phyloP scores from a whole-genome alignment of 2,113 vertebrate genomes.

The Tapirus terrestris region DNA sequence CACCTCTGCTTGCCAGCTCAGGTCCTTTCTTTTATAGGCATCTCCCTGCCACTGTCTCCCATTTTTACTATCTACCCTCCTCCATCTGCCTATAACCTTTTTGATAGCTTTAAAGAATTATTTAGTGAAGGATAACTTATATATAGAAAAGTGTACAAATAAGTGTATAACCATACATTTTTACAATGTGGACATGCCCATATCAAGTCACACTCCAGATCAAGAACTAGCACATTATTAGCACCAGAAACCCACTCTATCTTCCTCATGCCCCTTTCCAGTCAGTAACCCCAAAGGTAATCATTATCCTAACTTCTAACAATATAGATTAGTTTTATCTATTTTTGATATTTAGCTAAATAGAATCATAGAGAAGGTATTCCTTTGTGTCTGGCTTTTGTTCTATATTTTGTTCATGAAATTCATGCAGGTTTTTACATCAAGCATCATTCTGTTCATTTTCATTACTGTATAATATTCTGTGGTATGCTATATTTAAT shows the following conservation, averaged over 20 bases:
- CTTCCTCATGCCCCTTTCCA: not conserved
- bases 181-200: not conserved
- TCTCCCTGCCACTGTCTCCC: not conserved
- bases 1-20: not conserved
- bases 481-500: not conserved
- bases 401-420: not conserved
- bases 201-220: not conserved
- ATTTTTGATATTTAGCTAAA: not conserved
- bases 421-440: not conserved
- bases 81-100: not conserved
- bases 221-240: not conserved
- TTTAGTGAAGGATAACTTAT: not conserved
- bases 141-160: not conserved
- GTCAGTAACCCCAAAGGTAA: not conserved
- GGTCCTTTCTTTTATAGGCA: not conserved
- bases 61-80: not conserved
- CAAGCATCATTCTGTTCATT: not conserved
- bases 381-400: not conserved
- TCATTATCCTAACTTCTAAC: not conserved
- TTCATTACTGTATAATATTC: not conserved
- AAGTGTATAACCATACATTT: not conserved
- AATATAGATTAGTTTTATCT: not conserved
- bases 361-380: not conserved
- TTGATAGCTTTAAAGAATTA: not conserved
- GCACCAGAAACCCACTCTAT: not conserved